Conservation (phyloP, 1,140 invertebrate genomes). For the Anastrepha obliqua region DNA sequence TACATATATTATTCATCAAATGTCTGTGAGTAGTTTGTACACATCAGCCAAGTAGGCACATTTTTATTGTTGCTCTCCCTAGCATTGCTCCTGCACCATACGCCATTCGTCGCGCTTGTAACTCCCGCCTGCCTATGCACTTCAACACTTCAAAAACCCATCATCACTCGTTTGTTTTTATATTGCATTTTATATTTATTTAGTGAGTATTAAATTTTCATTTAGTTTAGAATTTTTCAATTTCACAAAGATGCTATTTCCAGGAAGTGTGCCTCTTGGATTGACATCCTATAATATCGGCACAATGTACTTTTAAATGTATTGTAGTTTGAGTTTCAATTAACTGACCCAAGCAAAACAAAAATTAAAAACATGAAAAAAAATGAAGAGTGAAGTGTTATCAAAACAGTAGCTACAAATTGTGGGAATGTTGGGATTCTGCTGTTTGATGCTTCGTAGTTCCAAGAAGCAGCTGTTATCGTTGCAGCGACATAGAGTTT, state of each 20-base stretch:
- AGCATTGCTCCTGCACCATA: background rate
- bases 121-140: conserved; percentile 13
- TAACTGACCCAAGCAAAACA: background rate
- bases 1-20: background rate
- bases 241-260: conserved; percentile 29
- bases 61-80: background rate
- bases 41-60: background rate
- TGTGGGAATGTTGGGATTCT: conserved; percentile 8
- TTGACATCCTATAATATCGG: background rate
- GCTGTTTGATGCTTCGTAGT: background rate
- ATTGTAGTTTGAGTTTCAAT: conserved; percentile 22
- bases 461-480: conserved; percentile 31
- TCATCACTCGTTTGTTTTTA: conserved; percentile 23
- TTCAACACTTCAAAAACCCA: conserved; percentile 52
- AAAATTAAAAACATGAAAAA: background rate
- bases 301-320: background rate
- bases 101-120: background rate
- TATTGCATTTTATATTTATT: background rate
- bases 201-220: conserved; percentile 47
- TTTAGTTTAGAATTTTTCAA: conserved; percentile 20
- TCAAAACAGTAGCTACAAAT: conserved; percentile 39
- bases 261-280: background rate
- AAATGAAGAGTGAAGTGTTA: conserved; percentile 34
- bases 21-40: background rate
- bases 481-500: background rate